phyloP scores from a whole-genome alignment of 2,113 vertebrate species.

The Paradisaea rubra region DNA sequence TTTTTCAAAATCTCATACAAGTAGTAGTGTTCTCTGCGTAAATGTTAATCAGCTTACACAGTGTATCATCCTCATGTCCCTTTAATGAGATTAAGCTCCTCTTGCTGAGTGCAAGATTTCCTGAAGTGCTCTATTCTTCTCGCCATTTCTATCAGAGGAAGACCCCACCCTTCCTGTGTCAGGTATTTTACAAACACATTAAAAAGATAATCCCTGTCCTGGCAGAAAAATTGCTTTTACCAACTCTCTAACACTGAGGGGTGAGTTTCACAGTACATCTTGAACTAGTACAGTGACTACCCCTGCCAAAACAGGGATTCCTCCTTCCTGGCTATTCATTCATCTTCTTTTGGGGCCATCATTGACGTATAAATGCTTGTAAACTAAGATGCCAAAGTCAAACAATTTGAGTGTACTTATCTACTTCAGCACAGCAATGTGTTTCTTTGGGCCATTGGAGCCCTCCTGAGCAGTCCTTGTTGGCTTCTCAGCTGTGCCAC shows the following conservation, averaged over 20 bases:
- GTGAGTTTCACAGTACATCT: background rate
- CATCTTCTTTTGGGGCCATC: background rate
- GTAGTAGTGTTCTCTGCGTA: background rate
- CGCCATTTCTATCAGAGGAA: background rate
- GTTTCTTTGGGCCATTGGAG: background rate
- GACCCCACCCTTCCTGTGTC: background rate
- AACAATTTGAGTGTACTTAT: background rate
- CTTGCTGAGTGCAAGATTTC: background rate
- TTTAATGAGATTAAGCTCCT: conserved; percentile 45
- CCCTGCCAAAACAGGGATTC: background rate
- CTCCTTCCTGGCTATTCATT: background rate
- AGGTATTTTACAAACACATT: background rate
- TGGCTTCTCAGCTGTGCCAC: background rate
- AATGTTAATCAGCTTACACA: conserved; percentile 36
- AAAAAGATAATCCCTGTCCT: background rate
- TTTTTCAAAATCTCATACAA: background rate
- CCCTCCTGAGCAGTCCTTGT: background rate
- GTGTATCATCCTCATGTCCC: conserved; percentile 11
- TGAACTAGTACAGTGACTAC: background rate
- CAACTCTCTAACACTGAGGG: background rate
- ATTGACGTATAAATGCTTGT: background rate
- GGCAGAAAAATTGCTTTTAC: background rate
- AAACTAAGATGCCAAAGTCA: background rate
- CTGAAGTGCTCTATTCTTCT: conserved; percentile 1
- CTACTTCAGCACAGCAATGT: background rate